Evolutionary conservation across 2,888 invertebrate species (phyloP).

Genomic region (Taphrorychus bicolor): DNA sequence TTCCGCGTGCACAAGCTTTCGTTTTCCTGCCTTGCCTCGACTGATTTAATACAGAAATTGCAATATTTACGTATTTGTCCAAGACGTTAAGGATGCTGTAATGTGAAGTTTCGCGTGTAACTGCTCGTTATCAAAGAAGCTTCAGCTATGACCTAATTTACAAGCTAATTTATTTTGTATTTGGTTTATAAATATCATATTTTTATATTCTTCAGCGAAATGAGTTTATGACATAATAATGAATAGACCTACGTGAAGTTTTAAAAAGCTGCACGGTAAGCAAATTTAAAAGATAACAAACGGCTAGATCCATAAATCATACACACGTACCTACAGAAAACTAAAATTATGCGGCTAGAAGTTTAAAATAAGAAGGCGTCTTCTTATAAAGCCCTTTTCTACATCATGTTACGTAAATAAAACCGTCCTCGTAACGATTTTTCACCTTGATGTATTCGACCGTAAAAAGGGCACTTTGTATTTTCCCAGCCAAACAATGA

Average conservation of each 20-base stretch:
- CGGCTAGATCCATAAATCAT: neutral
- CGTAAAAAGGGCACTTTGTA: slow-evolving; percentile 6
- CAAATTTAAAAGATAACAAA: neutral
- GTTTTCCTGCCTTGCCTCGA: neutral
- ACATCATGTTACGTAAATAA: neutral
- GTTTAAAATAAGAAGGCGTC: neutral
- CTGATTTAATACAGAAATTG: neutral
- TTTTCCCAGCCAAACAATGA: neutral
- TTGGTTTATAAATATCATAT: too few species aligned
- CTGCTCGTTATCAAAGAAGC: neutral
- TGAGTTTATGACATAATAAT: too few species aligned
- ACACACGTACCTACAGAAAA: neutral
- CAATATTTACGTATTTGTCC: neutral
- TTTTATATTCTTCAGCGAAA: too few species aligned
- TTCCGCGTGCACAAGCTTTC: neutral
- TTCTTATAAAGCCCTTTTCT: neutral
- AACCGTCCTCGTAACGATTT: slow-evolving; percentile 1
- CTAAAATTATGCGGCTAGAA: neutral
- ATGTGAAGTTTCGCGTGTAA: neutral
- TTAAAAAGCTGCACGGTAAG: neutral
- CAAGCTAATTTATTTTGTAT: too few species aligned
- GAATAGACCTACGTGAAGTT: too few species aligned
- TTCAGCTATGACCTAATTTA: too few species aligned
- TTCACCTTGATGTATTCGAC: neutral
- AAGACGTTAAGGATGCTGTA: neutral